These are phyloP conservation scores for Lateolabrax maculatus DNA, from an alignment of 2,797 vertebrate genomes.

Conservation along the genomic window DNA sequence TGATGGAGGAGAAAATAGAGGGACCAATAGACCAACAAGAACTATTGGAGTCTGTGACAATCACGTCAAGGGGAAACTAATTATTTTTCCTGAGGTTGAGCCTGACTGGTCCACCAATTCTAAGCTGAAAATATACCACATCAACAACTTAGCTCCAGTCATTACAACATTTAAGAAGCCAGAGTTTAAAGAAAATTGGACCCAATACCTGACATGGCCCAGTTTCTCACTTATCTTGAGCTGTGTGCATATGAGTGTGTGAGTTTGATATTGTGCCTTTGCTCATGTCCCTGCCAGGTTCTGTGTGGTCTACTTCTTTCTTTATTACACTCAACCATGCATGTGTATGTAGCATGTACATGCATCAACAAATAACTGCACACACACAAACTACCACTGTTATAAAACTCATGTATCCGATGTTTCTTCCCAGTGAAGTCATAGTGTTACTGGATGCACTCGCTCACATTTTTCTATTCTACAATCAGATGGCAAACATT, in stretches of 20 bases:
- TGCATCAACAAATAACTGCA: neutral
- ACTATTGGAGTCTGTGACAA: constrained; percentile 72
- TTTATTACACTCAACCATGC: constrained; percentile 33
- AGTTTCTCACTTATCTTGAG: constrained; percentile 4
- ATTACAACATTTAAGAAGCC: constrained; percentile 47
- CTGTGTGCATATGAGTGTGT: constrained; percentile 33
- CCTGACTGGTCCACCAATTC: constrained; percentile 30
- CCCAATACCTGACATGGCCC: constrained; percentile 29
- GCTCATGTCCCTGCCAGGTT: constrained; percentile 35
- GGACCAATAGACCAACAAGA: constrained; percentile 65
- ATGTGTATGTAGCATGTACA: neutral
- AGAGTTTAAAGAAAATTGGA: constrained; percentile 43
- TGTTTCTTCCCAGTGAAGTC: constrained; percentile 30
- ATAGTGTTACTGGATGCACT: constrained; percentile 30
- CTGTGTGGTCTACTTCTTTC: constrained; percentile 3
- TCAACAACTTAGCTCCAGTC: constrained; percentile 26
- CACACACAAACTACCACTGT: neutral
- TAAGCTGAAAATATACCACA: constrained; percentile 25
- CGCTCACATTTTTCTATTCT: constrained; percentile 26
- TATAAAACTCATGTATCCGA: constrained; percentile 22
- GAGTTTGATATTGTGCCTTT: constrained; percentile 23
- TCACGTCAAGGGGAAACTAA: constrained; percentile 66
- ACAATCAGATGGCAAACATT: constrained; percentile 60
- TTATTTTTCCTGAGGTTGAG: constrained; percentile 52
- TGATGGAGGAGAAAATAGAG: constrained; percentile 75